phyloP scores from a whole-genome alignment of 2,113 vertebrate species.

The Halichoerus grypus region DNA sequence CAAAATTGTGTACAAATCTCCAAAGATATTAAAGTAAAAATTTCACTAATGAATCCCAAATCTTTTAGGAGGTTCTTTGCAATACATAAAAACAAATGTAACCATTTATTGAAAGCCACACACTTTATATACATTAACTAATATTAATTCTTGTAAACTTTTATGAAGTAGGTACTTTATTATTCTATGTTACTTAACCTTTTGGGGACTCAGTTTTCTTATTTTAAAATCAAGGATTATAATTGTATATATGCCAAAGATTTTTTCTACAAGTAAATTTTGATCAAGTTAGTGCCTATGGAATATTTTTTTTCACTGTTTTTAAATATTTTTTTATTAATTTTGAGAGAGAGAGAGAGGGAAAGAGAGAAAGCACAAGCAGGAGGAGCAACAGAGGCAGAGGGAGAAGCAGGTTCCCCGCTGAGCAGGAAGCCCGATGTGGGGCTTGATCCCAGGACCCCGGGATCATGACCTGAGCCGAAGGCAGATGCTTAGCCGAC shows the following conservation, averaged over 20 bases:
- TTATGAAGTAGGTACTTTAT: background rate
- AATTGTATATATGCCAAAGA: background rate
- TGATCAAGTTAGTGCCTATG: slow-evolving; percentile 21
- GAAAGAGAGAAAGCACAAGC: no score
- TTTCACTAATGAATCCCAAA: background rate
- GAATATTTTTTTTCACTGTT: slow-evolving; percentile 2
- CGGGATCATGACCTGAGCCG: no score
- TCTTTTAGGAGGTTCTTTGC: background rate
- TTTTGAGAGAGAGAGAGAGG: no score
- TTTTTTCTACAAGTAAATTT: slow-evolving; percentile 16
- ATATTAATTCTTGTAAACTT: background rate
- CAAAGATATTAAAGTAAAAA: slow-evolving; percentile 2
- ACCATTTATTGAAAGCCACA: background rate
- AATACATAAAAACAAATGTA: background rate
- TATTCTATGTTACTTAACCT: background rate
- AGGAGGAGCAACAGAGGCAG: no score
- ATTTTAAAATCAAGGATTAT: background rate
- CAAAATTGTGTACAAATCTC: background rate
- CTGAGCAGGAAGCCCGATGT: no score
- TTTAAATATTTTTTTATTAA: no score
- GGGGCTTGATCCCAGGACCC: no score
- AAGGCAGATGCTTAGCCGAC: no score
- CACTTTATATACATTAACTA: background rate
- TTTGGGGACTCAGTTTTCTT: background rate
- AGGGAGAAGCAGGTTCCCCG: no score